These are phyloP conservation scores for Anagrus nilaparvatae DNA, from an alignment of 1,140 invertebrate genomes.

Conservation along the genomic window DNA sequence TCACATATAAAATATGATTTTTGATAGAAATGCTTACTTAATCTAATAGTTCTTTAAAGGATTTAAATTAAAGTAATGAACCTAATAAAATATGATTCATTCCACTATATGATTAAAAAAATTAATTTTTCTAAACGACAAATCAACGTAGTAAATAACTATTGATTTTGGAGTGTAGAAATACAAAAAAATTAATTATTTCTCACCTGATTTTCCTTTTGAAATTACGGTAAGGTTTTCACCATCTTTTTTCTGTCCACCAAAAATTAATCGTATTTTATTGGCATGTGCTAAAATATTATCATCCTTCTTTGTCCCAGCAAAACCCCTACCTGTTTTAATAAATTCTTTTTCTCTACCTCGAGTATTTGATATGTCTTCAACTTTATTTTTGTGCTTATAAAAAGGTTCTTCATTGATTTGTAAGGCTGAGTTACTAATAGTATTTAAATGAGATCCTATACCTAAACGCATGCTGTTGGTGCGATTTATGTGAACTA, in stretches of 20 bases:
- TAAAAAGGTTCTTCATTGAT: too few species aligned
- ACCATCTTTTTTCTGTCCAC: slow-evolving; percentile 34
- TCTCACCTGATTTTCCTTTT: slow-evolving; percentile 39
- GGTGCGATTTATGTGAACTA: slow-evolving; percentile 73
- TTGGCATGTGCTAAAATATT: slow-evolving; percentile 36
- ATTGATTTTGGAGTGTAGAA: neutral
- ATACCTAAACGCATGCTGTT: slow-evolving; percentile 46
- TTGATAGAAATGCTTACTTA: slow-evolving; percentile 1
- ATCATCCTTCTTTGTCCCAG: slow-evolving; percentile 24
- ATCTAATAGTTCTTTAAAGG: too few species aligned
- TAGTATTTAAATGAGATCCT: too few species aligned
- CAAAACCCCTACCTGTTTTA: slow-evolving; percentile 12
- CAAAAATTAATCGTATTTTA: slow-evolving; percentile 38
- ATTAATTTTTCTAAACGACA: too few species aligned
- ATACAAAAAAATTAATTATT: neutral
- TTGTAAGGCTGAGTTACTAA: too few species aligned
- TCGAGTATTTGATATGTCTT: too few species aligned
- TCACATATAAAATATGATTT: neutral
- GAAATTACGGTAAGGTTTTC: slow-evolving; percentile 36
- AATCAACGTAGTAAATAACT: too few species aligned
- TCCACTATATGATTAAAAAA: too few species aligned
- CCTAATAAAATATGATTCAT: too few species aligned
- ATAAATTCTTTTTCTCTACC: too few species aligned
- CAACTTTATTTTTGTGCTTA: too few species aligned
- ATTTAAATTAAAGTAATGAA: too few species aligned